Percentiles rank a stretch among this genome's conserved stretches.
Conservation (phyloP, 2,797 vertebrate species). For the Trichosurus vulpecula region DNA sequence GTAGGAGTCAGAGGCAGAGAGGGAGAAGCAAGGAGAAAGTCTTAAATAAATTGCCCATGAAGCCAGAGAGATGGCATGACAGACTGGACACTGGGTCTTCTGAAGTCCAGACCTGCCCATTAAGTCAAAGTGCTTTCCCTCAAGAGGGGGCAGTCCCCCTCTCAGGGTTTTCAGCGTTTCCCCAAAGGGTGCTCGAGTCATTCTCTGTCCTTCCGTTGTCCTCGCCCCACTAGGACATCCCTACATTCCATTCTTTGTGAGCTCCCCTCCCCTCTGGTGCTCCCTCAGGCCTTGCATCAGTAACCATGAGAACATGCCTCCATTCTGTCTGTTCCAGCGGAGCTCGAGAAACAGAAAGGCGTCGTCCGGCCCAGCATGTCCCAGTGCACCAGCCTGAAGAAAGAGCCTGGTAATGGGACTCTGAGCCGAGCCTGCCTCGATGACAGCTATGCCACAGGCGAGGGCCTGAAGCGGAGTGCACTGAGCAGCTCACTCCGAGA, state of each 20-base stretch:
- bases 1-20: background rate
- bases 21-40: background rate
- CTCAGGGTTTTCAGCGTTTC: background rate
- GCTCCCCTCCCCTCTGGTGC: background rate
- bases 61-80: background rate
- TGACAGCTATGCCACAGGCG: slow-evolving; percentile 93
- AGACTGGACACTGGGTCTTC: background rate
- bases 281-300: background rate
- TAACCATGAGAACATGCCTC: background rate
- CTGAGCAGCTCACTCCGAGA: slow-evolving; percentile 97
- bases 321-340: slow-evolving; percentile 86
- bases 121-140: background rate
- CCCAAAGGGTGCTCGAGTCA: background rate
- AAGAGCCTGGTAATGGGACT: slow-evolving; percentile 93
- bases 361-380: slow-evolving; percentile 94
- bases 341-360: slow-evolving; percentile 97
- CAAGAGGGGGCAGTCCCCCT: background rate
- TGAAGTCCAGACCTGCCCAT: background rate
- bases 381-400: slow-evolving; percentile 93
- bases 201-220: background rate
- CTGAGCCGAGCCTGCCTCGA: slow-evolving; percentile 93
- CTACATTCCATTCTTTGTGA: accelerated
- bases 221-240: accelerated
- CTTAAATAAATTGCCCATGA: background rate
- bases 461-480: slow-evolving; percentile 95